A percentile compares a stretch with the other conserved stretches of the same genome.
phyloP scores from a whole-genome alignment of 2,888 invertebrate species.

The Oscheius sp. region DNA sequence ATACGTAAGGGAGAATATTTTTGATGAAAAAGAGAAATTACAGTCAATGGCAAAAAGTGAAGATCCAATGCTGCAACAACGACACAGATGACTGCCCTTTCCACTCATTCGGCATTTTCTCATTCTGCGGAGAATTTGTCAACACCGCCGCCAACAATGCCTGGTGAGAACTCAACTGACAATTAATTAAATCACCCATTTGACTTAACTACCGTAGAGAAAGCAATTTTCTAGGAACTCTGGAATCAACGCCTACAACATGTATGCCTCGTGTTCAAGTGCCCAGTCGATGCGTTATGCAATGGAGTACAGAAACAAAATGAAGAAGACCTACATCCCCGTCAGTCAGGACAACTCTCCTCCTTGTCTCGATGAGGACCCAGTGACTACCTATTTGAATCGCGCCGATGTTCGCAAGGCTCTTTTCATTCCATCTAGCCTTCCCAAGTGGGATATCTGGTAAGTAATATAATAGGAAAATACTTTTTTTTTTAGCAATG shows the following conservation, averaged over 20 bases:
- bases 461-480: background rate
- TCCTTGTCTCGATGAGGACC: constrained; percentile 50
- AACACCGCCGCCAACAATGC: constrained; percentile 35
- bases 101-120: constrained; percentile 38
- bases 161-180: constrained; percentile 31
- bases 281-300: constrained; percentile 29
- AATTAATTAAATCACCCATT: background rate
- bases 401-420: constrained; percentile 53
- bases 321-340: constrained; percentile 10
- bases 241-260: constrained; percentile 72
- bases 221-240: constrained; percentile 48
- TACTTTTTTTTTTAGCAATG: constrained; percentile 33
- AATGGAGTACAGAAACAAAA: constrained; percentile 36
- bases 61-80: constrained; percentile 39
- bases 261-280: constrained; percentile 70
- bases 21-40: too few species aligned
- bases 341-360: constrained; percentile 2
- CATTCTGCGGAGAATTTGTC: constrained; percentile 46
- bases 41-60: constrained; percentile 45
- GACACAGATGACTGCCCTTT: constrained; percentile 50
- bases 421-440: background rate
- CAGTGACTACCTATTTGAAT: constrained; percentile 52
- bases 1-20: constrained; percentile 36
- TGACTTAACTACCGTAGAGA: too few species aligned
- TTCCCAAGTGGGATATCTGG: constrained; percentile 1